A percentile compares a stretch with the other conserved stretches of the same genome.
Conservation (phyloP, 2,113 vertebrate species). For the Dipodomys merriami region DNA sequence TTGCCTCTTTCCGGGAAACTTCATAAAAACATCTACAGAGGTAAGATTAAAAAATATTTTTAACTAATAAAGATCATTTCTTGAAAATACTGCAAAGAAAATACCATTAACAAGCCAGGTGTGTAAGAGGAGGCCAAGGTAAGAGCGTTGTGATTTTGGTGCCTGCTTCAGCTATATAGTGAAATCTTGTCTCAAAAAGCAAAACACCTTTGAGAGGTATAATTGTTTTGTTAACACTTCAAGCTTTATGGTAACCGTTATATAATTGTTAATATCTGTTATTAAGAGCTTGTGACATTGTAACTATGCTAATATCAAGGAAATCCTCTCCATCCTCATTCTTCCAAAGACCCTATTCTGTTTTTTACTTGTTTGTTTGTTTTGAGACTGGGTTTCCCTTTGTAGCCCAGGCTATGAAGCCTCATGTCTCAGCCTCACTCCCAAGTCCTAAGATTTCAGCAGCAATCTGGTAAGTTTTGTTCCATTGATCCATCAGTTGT, state of each 20-base stretch:
- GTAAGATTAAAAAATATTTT: background rate
- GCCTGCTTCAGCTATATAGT: too few species aligned
- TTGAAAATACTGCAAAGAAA: conserved; percentile 31
- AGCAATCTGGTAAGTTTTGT: background rate
- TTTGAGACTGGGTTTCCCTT: too few species aligned
- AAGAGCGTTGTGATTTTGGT: too few species aligned
- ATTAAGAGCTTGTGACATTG: background rate
- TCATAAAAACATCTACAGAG: conserved; percentile 83
- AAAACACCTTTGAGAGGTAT: background rate
- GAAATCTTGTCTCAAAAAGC: too few species aligned
- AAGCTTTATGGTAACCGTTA: background rate
- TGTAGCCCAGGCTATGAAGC: too few species aligned
- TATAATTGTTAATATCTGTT: background rate
- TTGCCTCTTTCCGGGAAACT: conserved; percentile 82
- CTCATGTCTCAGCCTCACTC: too few species aligned
- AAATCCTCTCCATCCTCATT: background rate
- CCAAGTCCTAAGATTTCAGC: too few species aligned
- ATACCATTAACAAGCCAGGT: background rate
- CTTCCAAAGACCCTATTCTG: background rate
- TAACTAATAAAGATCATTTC: conserved; percentile 17
- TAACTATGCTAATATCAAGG: background rate
- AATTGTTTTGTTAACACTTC: conserved; percentile 35
- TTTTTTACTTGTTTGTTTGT: background rate
- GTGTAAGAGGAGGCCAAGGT: too few species aligned
- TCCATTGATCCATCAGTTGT: background rate